A percentile compares a stretch with the other conserved stretches of the same genome.
Conservation (phyloP, 2,797 vertebrate species). For the Ptychobarbus kaznakovi region DNA sequence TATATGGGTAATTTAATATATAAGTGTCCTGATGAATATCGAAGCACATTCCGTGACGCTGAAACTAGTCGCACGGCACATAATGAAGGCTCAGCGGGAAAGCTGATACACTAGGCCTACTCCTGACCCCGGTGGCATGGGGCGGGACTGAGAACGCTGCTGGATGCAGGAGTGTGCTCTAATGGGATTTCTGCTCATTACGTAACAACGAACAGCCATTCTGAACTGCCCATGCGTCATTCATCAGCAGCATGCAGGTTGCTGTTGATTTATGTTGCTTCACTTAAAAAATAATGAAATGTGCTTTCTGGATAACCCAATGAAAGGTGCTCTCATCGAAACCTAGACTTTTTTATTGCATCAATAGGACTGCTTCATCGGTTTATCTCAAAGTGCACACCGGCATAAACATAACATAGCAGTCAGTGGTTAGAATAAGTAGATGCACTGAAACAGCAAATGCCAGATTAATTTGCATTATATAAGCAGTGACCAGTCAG, state of each 20-base stretch:
- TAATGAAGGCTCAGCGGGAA: slow-evolving; percentile 16
- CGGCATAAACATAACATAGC: neutral
- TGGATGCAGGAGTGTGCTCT: slow-evolving; percentile 58
- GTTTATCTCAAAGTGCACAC: neutral
- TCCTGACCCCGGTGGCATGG: neutral
- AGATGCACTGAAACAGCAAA: neutral
- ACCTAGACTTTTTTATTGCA: neutral
- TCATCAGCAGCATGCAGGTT: slow-evolving; percentile 32
- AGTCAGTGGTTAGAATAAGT: neutral
- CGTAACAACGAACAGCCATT: slow-evolving; percentile 67
- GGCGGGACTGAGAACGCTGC: neutral
- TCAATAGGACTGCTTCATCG: neutral
- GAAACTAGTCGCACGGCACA: neutral
- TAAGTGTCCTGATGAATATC: neutral
- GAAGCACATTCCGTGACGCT: neutral
- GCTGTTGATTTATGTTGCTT: neutral
- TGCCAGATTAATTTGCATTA: slow-evolving; percentile 70
- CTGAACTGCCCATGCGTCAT: slow-evolving; percentile 56
- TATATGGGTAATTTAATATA: slow-evolving; percentile 1
- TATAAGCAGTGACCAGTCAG: slow-evolving; percentile 72
- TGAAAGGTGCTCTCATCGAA: neutral
- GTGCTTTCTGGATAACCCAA: neutral
- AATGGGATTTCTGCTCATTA: slow-evolving; percentile 73
- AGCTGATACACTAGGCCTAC: neutral
- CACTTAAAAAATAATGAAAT: neutral